These are phyloP conservation scores for Chionis minor DNA, from an alignment of 2,113 vertebrate species.

Conservation along the genomic window DNA sequence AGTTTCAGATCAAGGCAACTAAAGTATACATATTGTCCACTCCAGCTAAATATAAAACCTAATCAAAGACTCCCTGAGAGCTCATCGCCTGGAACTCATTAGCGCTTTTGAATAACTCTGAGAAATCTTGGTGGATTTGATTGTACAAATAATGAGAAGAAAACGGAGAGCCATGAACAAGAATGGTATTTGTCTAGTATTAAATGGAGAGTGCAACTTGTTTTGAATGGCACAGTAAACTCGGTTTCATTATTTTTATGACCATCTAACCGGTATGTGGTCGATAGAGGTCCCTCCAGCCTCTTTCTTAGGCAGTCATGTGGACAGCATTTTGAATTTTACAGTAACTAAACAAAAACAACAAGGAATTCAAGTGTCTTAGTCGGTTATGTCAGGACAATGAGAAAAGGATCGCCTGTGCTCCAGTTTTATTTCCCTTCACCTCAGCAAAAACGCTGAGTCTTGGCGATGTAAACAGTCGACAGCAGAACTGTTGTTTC, in stretches of 20 bases:
- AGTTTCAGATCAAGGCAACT: background rate
- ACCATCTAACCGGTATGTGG: background rate
- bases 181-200: background rate
- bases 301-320: conserved; percentile 71
- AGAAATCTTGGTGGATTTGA: background rate
- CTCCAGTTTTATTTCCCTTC: background rate
- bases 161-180: background rate
- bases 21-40: background rate
- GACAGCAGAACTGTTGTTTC: background rate
- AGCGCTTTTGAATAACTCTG: background rate
- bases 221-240: background rate
- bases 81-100: conserved; percentile 8
- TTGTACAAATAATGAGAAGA: conserved; percentile 7
- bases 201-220: background rate
- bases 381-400: conserved; percentile 72
- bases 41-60: background rate
- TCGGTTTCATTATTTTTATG: conserved; percentile 10
- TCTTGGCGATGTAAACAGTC: background rate
- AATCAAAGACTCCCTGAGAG: background rate
- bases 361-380: conserved; percentile 74
- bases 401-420: conserved; percentile 39
- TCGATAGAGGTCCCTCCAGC: background rate
- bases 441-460: conserved; percentile 21
- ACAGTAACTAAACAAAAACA: conserved; percentile 65
- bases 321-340: conserved; percentile 70